Evolutionary conservation across 2,888 invertebrate genomes (phyloP).

Genomic region (Phalera bucephala): DNA sequence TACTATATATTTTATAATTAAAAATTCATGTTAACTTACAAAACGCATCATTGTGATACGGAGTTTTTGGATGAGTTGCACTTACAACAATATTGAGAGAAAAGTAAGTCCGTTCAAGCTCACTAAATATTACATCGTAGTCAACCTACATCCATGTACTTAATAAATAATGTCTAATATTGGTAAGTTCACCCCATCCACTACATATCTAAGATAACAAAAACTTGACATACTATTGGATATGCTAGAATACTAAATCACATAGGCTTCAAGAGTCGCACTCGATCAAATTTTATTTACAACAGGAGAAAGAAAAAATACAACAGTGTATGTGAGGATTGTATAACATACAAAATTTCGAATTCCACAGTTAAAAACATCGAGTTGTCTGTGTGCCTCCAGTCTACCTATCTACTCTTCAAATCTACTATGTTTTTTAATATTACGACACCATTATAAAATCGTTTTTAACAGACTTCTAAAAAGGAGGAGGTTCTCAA

Average conservation of each 20-base stretch:
- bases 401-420: no score
- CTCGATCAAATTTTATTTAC: slow-evolving; percentile 31
- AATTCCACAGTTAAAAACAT: slow-evolving; percentile 21
- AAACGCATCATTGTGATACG: slow-evolving; percentile 58
- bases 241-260: slow-evolving; percentile 61
- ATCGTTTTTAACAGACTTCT: no score
- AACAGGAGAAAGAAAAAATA: slow-evolving; percentile 11
- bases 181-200: slow-evolving; percentile 56
- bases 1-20: slow-evolving; percentile 34
- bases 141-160: background rate
- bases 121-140: background rate
- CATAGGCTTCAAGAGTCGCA: slow-evolving; percentile 47
- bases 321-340: slow-evolving; percentile 7
- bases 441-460: no score
- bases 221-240: slow-evolving; percentile 39
- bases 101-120: slow-evolving; percentile 1
- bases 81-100: slow-evolving; percentile 34
- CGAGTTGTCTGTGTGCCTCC: no score
- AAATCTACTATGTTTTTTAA: no score
- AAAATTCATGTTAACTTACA: slow-evolving; percentile 45
- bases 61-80: slow-evolving; percentile 50
- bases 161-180: slow-evolving; percentile 12
- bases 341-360: slow-evolving; percentile 10
- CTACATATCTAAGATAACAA: slow-evolving; percentile 29
- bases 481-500: no score